Percentiles rank a stretch among this genome's conserved stretches.
Evolutionary conservation across 2,888 invertebrate species (phyloP).

Genomic region (Magallana nippona): DNA sequence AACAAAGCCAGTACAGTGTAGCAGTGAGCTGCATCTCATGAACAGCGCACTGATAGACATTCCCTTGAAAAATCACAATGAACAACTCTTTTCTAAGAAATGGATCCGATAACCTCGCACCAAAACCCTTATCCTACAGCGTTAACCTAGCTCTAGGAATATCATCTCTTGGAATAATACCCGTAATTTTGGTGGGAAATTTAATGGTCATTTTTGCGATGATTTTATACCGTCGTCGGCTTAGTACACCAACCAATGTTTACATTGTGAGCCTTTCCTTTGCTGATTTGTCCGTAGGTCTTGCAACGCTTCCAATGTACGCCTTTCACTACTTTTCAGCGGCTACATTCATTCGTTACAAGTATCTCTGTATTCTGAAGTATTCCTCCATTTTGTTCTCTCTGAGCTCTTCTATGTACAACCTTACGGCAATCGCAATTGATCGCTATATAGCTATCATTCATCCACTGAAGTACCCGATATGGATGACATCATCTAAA

Average conservation of each 20-base stretch:
- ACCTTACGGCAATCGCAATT: slow-evolving; percentile 53
- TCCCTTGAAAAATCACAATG: not conserved
- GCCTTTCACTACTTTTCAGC: slow-evolving; percentile 49
- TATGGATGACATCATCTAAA: slow-evolving; percentile 45
- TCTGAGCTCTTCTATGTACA: slow-evolving; percentile 54
- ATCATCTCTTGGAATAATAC: not conserved
- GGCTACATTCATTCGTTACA: slow-evolving; percentile 38
- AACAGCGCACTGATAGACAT: too few relatives aligned
- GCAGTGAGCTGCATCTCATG: too few relatives aligned
- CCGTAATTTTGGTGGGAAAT: not conserved
- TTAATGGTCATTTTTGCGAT: not conserved
- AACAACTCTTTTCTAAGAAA: not conserved
- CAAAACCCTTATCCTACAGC: not conserved
- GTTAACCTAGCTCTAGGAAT: not conserved
- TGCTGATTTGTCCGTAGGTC: slow-evolving; percentile 57
- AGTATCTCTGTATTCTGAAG: slow-evolving; percentile 55
- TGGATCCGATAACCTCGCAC: not conserved
- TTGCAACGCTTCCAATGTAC: slow-evolving; percentile 55
- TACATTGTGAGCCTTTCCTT: slow-evolving; percentile 55
- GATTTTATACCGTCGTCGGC: slow-evolving; percentile 23
- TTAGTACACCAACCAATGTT: slow-evolving; percentile 54
- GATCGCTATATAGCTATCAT: slow-evolving; percentile 60
- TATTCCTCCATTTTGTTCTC: slow-evolving; percentile 52
- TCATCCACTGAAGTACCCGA: slow-evolving; percentile 53
- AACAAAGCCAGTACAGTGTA: too few relatives aligned